These are phyloP conservation scores for Plumapathes pennacea DNA, from an alignment of 92 coral and sea anemone genomes.

Conservation along the genomic window DNA sequence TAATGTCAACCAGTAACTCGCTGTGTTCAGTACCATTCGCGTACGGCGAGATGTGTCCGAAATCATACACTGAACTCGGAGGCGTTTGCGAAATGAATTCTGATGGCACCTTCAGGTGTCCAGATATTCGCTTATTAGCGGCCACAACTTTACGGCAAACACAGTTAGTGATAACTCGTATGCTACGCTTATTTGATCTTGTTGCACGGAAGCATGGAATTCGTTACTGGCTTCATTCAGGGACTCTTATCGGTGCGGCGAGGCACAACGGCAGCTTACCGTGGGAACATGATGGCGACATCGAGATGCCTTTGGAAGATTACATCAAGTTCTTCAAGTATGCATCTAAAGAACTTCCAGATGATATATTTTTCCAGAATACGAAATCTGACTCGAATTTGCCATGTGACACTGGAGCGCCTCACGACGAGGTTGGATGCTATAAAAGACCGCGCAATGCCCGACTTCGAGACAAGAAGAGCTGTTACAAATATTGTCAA, in stretches of 20 bases:
- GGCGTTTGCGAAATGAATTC: constrained; percentile 55
- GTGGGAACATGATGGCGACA: constrained; percentile 40
- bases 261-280: constrained; percentile 38
- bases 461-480: constrained; percentile 25
- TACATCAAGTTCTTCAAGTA: constrained; percentile 17
- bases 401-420: constrained; percentile 14
- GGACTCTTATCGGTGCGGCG: constrained; percentile 42
- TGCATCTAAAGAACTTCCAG: constrained; percentile 24
- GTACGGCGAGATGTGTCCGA: constrained; percentile 78
- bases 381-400: constrained; percentile 28
- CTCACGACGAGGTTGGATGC: constrained; percentile 11
- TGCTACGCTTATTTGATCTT: constrained; percentile 32
- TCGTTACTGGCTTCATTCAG: constrained; percentile 33
- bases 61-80: constrained; percentile 54
- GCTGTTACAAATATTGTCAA: constrained; percentile 38
- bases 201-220: constrained; percentile 26
- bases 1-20: too few species aligned
- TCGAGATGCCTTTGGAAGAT: constrained; percentile 31
- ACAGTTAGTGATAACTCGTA: constrained; percentile 24
- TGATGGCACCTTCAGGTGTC: constrained; percentile 39
- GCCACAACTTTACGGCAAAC: constrained; percentile 4
- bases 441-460: constrained; percentile 35
- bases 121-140: constrained; percentile 30
- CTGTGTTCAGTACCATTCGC: too few species aligned
- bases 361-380: constrained; percentile 47